Evolutionary conservation across 2,797 vertebrate genomes (phyloP).

Genomic region (Anguilla marmorata): DNA sequence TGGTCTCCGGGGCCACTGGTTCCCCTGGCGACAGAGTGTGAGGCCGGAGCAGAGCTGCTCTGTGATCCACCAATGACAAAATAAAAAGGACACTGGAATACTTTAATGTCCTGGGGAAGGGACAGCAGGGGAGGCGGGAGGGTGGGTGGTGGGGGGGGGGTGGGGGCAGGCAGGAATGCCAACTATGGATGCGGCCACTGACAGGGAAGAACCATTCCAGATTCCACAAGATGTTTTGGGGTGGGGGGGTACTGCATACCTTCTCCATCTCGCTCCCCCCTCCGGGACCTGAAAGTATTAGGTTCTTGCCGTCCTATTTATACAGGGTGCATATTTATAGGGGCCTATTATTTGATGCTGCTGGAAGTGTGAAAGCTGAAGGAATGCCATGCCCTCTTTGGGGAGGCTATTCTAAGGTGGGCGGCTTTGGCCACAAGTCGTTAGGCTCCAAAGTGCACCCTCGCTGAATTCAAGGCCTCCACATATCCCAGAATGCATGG

Average conservation of each 20-base stretch:
- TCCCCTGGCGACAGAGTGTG: conserved; percentile 52
- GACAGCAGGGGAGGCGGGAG: conserved; percentile 45
- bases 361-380: conserved; percentile 55
- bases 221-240: conserved; percentile 48
- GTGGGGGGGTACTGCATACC: conserved; percentile 60
- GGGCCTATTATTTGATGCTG: conserved; percentile 68
- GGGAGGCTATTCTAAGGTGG: conserved; percentile 58
- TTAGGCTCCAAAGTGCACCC: conserved; percentile 27
- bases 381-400: conserved; percentile 57
- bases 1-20: conserved; percentile 65
- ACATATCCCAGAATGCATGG: conserved; percentile 8
- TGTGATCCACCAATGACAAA: conserved; percentile 62
- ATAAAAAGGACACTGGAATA: conserved; percentile 57
- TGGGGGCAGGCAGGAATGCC: conserved; percentile 56
- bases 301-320: conserved; percentile 76
- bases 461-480: conserved; percentile 45
- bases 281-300: conserved; percentile 68
- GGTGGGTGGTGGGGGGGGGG: not conserved
- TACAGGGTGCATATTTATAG: conserved; percentile 75
- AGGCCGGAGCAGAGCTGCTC: conserved; percentile 58
- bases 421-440: conserved; percentile 53
- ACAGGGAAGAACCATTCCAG: conserved; percentile 57
- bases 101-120: conserved; percentile 54
- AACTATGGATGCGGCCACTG: conserved; percentile 60
- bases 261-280: conserved; percentile 54